Evolutionary conservation across 2,888 invertebrate genomes (phyloP).

Genomic region (Taenaris catops): DNA sequence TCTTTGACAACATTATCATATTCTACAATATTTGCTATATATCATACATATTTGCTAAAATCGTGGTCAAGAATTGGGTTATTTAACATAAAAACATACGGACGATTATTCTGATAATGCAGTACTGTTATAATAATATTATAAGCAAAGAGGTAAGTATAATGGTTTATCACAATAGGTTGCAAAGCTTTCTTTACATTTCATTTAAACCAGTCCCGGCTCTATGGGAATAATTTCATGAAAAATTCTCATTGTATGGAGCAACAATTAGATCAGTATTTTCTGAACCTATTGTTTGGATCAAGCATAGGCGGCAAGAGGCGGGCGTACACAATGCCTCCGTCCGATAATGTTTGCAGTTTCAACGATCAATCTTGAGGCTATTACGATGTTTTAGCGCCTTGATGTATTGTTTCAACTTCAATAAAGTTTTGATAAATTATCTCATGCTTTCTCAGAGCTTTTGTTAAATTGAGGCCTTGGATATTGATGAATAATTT

Average conservation of each 20-base stretch:
- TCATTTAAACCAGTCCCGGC: background rate
- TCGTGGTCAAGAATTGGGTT: no score
- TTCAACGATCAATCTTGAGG: slow-evolving; percentile 70
- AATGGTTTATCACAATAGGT: no score
- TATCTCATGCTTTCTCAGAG: slow-evolving; percentile 59
- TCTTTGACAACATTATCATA: no score
- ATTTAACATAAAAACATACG: no score
- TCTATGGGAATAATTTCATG: slow-evolving; percentile 7
- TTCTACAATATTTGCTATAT: no score
- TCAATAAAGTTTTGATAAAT: slow-evolving; percentile 79
- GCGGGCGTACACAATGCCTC: slow-evolving; percentile 45
- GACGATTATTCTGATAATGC: no score
- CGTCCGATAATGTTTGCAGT: slow-evolving; percentile 57
- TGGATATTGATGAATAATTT: slow-evolving; percentile 73
- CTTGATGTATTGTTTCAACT: slow-evolving; percentile 77
- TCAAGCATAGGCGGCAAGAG: slow-evolving; percentile 33
- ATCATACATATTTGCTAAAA: no score
- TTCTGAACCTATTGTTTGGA: slow-evolving; percentile 45
- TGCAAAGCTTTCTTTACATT: no score
- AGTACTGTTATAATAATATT: no score
- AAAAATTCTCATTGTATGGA: slow-evolving; percentile 27
- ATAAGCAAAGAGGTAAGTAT: no score
- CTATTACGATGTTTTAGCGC: slow-evolving; percentile 76
- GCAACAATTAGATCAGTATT: slow-evolving; percentile 47
- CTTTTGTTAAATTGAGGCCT: slow-evolving; percentile 66